Base-by-base conservation (phyloP, 1,140 invertebrate species). In the Macrosteles quadrilineatus region DNA sequence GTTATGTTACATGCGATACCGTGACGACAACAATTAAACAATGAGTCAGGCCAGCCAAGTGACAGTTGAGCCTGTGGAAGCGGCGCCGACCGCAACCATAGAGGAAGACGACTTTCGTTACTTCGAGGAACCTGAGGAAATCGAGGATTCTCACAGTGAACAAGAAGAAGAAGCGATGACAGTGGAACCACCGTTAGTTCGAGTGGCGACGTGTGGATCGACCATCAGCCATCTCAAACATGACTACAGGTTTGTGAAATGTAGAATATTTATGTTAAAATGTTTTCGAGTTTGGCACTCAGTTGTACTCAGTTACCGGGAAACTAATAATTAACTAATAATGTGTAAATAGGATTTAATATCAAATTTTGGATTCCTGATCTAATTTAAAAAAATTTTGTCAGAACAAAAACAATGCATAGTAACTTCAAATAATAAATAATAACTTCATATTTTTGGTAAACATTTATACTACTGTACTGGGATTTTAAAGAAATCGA, bases 41-140 rank as follows among this genome's bases (percentile, higher is more conserved):
- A 12, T 12, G 12, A 9, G 62, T 64, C 12, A 29, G 36, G 36
- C 62, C 62, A 23, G 36, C 17, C 29, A 43, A 3, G 27, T 36
- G n/a, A 9, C 62, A 2, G 2, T 53, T 4, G 12, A 40, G 67
- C 17, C 19, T 31, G 59, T 30, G 4, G 32, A 30, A 11, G 32
- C 65, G 50, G 70, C 65, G 50, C 70, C 70, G 14, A 71, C 70
- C 14, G 70, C 70, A 14, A 67, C 70, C 12, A 71, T 71, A 23
- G 68, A 69, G 43, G 70, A 71, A 29, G 69, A 71, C 21, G 70
- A 71, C 36, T 71, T 71, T 27, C 30, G 62, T 29, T 71, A 57
- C 59, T 71, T 71, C 40, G 70, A 71, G 32, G 70, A 25, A 6
- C 53, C 59, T 21, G 36, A 27, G 17, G 57, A 67, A 9, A 23